Conservation (phyloP, 2,888 invertebrate species). For the Eudasyphora cyanicolor region DNA sequence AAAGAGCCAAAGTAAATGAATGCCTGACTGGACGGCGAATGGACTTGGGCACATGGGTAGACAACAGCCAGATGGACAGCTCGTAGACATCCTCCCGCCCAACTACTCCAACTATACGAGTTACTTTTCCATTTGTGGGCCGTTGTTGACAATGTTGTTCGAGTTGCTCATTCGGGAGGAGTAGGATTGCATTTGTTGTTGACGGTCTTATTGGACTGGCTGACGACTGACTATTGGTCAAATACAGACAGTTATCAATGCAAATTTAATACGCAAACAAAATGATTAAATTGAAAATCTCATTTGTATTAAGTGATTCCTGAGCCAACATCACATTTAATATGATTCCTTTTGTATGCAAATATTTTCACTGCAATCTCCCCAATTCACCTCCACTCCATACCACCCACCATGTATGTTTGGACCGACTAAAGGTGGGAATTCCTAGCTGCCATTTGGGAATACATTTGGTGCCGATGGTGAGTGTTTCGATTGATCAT, state of each 20-base stretch:
- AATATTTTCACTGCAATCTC: constrained; percentile 1
- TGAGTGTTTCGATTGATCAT: not conserved
- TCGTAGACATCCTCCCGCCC: constrained; percentile 5
- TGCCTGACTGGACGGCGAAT: constrained; percentile 39
- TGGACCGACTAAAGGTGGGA: not conserved
- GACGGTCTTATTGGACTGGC: constrained; percentile 66
- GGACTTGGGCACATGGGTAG: constrained; percentile 56
- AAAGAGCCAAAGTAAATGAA: constrained; percentile 61
- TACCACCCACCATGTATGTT: not conserved
- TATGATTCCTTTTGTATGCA: constrained; percentile 42
- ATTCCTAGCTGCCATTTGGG: not conserved
- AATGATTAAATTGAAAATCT: constrained; percentile 79
- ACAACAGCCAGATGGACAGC: constrained; percentile 33
- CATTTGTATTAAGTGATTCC: constrained; percentile 75
- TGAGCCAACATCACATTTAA: constrained; percentile 61
- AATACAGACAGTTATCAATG: constrained; percentile 80
- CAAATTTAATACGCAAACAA: constrained; percentile 80
- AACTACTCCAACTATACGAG: constrained; percentile 37
- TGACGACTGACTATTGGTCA: constrained; percentile 76
- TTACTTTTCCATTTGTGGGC: constrained; percentile 16
- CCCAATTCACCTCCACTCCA: constrained; percentile 27
- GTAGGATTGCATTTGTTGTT: constrained; percentile 68
- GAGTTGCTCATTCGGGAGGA: constrained; percentile 60
- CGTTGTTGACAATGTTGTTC: constrained; percentile 37
- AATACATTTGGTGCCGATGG: not conserved